Evolutionary conservation across 2,888 invertebrate species (phyloP).

Genomic region (Aspidiotus rigidus): DNA sequence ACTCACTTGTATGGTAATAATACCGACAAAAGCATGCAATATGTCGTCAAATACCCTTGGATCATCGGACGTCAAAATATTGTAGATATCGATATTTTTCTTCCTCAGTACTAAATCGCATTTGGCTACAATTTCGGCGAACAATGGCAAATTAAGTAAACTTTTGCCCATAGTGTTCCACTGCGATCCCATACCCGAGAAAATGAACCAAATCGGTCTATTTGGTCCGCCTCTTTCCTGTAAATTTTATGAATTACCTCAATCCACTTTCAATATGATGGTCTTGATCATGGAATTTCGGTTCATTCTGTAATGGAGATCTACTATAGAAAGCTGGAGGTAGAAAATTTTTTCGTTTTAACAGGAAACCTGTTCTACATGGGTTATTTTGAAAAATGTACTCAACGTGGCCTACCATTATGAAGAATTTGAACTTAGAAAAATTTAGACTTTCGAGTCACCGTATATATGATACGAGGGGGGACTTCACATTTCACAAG

Average conservation of each 20-base stretch:
- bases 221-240: constrained; percentile 18
- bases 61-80: constrained; percentile 53
- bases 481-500: too few relatives aligned
- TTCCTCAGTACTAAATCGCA: constrained; percentile 55
- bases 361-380: too few relatives aligned
- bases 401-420: too few relatives aligned
- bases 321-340: too few relatives aligned
- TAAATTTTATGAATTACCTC: not conserved
- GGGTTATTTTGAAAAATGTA: too few relatives aligned
- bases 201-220: constrained; percentile 57
- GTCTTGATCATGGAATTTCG: too few relatives aligned
- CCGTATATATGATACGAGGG: too few relatives aligned
- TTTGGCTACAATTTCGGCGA: constrained; percentile 60
- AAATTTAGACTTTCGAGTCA: too few relatives aligned
- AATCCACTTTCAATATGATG: too few relatives aligned
- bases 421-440: too few relatives aligned
- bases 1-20: constrained; percentile 55
- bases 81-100: constrained; percentile 55
- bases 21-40: constrained; percentile 62
- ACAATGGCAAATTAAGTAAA: constrained; percentile 63
- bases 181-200: constrained; percentile 68
- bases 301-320: too few relatives aligned
- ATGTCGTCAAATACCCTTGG: constrained; percentile 58
- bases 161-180: constrained; percentile 75
- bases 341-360: too few relatives aligned